Evolutionary conservation across 2,113 vertebrate genomes (phyloP), one percentile per base, ranked within the genome.

Genomic region (Xenopus laevis): DNA sequence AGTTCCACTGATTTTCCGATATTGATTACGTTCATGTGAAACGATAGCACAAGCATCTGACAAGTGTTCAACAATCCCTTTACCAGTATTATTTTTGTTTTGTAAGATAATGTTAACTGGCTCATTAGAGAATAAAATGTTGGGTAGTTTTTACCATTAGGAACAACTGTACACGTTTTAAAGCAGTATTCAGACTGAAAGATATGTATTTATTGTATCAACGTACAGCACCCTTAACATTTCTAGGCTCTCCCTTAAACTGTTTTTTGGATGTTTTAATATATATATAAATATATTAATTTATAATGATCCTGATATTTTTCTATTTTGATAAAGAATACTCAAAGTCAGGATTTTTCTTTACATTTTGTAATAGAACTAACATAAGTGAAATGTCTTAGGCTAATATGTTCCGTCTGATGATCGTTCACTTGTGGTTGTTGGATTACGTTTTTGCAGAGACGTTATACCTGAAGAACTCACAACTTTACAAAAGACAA

Each of bases 231-330:
- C 94, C 92, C 94, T 94, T 97, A 95, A 96, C 90, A 87, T 83
- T 83, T 88, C 85, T 98, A 97, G 94, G 86, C 83, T 89, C 90
- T 83, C 88, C 89, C 89, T 95, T 91, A 94, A 47, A 91, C 93
- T 89, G 84, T 93, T 92, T 92, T 74, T 74, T 68, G 46, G 88
- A 91, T 95, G 92, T 94, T 96, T 98, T 97, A 98, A 98, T 98
- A 98, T 99, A 98, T 99, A 98, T 98, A 50, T 98, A 98, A 98
- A 40, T 40, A 98, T 98, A 50, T 98, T 99, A 99, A 99, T 99
- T 99, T 99, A 99, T 99, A 96, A 97, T 96, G 95, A 89, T 96
- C 91, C 92, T 93, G 86, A 94, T 97, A 97, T 97, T 96, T 95
- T 96, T 96, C 92, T 97, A 95, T 89, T 89, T 85, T 93, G 83